phyloP scores from a whole-genome alignment of 2,113 vertebrate genomes.

The Cyphotilapia sp. region DNA sequence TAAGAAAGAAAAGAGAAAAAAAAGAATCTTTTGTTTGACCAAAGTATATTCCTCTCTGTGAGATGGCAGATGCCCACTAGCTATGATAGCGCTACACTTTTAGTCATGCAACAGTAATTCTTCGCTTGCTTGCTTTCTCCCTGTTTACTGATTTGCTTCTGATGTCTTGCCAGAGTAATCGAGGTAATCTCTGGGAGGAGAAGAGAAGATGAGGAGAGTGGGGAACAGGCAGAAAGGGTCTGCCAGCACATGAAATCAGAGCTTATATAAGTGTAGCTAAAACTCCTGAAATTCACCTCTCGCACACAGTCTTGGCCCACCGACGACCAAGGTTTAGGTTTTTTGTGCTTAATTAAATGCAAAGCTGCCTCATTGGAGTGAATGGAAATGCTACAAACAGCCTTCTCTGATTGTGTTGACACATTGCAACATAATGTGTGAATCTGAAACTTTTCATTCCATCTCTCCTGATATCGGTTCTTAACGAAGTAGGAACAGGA shows the following conservation, averaged over 20 bases:
- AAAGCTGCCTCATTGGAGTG: not conserved
- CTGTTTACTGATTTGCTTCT: constrained; percentile 36
- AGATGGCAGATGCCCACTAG: constrained; percentile 15
- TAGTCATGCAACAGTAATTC: constrained; percentile 38
- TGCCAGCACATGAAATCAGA: constrained; percentile 44
- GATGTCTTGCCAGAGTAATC: constrained; percentile 57
- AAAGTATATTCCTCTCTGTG: constrained; percentile 2
- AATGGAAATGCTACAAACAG: not conserved
- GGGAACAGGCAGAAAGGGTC: constrained; percentile 15
- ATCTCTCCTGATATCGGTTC: not conserved
- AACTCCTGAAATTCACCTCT: constrained; percentile 36
- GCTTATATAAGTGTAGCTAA: constrained; percentile 26
- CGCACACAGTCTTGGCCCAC: not conserved
- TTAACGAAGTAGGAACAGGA: not conserved
- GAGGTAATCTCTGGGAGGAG: constrained; percentile 52
- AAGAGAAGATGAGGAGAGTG: constrained; percentile 22
- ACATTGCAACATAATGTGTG: not conserved
- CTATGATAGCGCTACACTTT: constrained; percentile 31
- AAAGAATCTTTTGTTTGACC: constrained; percentile 16
- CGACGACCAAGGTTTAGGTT: not conserved
- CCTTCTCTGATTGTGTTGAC: not conserved
- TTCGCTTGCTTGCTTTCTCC: constrained; percentile 20
- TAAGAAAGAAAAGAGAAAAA: not conserved
- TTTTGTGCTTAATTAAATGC: not conserved
- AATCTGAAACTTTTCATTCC: not conserved